These are phyloP conservation scores for Trichonephila clavata DNA, from an alignment of 1,140 invertebrate species.

Conservation along the genomic window DNA sequence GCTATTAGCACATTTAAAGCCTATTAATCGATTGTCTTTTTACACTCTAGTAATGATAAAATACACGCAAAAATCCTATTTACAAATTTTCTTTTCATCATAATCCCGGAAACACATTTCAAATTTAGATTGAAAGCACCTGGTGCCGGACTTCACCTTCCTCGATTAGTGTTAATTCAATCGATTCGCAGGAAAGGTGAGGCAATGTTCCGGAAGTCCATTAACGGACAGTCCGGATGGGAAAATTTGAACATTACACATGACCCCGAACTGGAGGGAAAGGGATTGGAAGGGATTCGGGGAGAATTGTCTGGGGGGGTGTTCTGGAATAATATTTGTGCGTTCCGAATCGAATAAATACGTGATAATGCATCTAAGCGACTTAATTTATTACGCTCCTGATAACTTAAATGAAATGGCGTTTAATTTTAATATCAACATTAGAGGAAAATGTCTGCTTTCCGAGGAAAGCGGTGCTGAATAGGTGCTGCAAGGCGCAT, in stretches of 20 bases:
- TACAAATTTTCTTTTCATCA: background rate
- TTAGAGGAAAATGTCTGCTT: too few relatives aligned
- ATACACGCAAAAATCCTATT: background rate
- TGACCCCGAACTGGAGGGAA: background rate
- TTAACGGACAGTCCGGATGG: constrained; percentile 15
- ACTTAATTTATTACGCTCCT: too few relatives aligned
- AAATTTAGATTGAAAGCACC: background rate
- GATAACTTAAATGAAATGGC: background rate
- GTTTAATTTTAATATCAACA: constrained; percentile 15
- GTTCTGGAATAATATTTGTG: constrained; percentile 9
- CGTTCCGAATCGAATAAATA: background rate
- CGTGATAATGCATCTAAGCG: background rate
- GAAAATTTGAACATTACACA: constrained; percentile 6
- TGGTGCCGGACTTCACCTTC: background rate
- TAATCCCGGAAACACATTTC: too few relatives aligned
- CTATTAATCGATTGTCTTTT: background rate
- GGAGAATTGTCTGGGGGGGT: background rate
- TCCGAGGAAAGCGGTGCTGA: too few relatives aligned
- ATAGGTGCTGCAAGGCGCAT: too few relatives aligned
- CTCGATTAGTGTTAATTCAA: background rate
- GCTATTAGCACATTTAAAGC: background rate
- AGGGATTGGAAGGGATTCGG: background rate
- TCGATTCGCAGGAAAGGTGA: background rate
- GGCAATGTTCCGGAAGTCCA: background rate
- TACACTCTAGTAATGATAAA: background rate